Conservation (phyloP, 2,888 invertebrate species). For the Globia sparganii region DNA sequence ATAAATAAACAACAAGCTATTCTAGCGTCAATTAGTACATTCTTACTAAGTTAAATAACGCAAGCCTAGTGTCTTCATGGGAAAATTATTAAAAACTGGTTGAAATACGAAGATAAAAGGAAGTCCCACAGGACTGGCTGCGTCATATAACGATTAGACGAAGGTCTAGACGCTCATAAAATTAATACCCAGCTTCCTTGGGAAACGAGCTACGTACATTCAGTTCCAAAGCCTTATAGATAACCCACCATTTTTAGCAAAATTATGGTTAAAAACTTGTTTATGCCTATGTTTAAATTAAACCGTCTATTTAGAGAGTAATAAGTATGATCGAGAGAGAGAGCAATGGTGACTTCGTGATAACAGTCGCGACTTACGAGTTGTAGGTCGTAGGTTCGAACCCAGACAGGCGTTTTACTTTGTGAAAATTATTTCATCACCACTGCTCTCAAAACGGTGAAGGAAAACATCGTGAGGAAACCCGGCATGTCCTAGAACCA, state of each 20-base stretch:
- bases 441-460: no score
- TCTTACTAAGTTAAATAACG: constrained; percentile 39
- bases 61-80: constrained; percentile 50
- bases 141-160: constrained; percentile 62
- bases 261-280: constrained; percentile 33
- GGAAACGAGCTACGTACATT: constrained; percentile 43
- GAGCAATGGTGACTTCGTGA: no score
- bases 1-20: not conserved
- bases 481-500: no score
- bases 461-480: no score
- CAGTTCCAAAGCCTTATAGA: constrained; percentile 21
- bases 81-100: constrained; percentile 60
- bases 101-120: constrained; percentile 51
- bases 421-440: no score
- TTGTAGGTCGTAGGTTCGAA: no score
- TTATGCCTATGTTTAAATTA: not conserved
- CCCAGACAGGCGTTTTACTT: no score
- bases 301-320: no score
- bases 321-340: no score
- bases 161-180: constrained; percentile 52
- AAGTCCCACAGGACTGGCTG: constrained; percentile 57
- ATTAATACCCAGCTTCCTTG: constrained; percentile 61
- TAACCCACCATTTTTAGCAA: constrained; percentile 4
- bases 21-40: constrained; percentile 26
- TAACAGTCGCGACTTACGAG: no score